Evolutionary conservation across 1,140 invertebrate genomes (phyloP), one percentile per base, ranked within the genome.

Genomic region (Lordiphosa collinella): DNA sequence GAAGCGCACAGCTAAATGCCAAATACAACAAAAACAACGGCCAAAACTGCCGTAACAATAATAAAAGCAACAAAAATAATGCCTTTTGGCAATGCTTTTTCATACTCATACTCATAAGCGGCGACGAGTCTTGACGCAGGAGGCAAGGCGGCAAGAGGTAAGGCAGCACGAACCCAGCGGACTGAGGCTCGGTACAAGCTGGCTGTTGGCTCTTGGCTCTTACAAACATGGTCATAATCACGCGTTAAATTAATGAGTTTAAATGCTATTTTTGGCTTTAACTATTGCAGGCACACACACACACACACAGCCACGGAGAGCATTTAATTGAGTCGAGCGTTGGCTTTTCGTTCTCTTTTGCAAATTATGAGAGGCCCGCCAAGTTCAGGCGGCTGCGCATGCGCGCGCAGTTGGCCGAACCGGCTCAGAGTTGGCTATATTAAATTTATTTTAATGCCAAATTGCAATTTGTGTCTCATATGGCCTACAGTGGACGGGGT

Each of bases 201-300:
- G 50, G 29, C 36, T 41, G 43, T 2, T 3, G 2, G 2, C 2
- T 2, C 62, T 55, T 61, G 60, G 70, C 52, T 55, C 78, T 59
- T 63, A 71, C 71, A 76, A 82, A 86, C 82, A 86, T 82, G 75
- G 82, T 86, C 75, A 86, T 86, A 86, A 86, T 86, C 82, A 86
- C 82, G 80, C 75, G 80, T 86, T 86, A 86, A 86, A 86, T 86
- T 86, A 86, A 86, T 86, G 80, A 86, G 80, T 86, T 86, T 86
- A 80, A 86, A 86, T 86, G 82, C 78, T 84, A 84, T 84, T 84
- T 84, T 84, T 84, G 78, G 78, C 78, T 78, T 84, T 84, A 73
- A 84, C 78, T 84, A 84, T 84, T 84, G 63, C 73, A 65, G 53
- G 46, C 78, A 57, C 72, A 82, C 58, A 78, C 67, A 72, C n/a